Conservation (phyloP, 2,888 invertebrate species). For the Coleophora deauratella region DNA sequence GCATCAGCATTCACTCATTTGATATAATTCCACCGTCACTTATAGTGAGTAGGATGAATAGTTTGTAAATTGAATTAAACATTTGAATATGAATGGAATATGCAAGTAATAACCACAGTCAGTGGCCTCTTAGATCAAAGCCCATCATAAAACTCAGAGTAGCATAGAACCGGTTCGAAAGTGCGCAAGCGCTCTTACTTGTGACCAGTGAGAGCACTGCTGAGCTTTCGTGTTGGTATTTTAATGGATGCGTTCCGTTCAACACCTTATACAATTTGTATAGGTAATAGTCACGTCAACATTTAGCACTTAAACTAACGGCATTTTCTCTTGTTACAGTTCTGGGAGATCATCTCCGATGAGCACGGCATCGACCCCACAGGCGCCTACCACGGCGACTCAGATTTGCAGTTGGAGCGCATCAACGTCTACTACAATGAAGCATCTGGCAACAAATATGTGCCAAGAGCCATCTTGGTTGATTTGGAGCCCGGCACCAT, state of each 20-base stretch:
- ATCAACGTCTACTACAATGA: constrained; percentile 98
- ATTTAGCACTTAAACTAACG: constrained; percentile 76
- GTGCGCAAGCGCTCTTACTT: constrained; percentile 35
- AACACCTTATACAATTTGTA: constrained; percentile 20
- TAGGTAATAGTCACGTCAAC: constrained; percentile 12
- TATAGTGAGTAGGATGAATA: constrained; percentile 10
- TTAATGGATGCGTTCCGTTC: constrained; percentile 42
- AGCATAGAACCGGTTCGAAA: constrained; percentile 55
- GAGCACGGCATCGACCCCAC: constrained; percentile 96
- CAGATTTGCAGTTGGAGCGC: constrained; percentile 92
- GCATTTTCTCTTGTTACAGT: constrained; percentile 75
- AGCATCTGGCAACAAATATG: constrained; percentile 77
- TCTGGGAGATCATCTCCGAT: constrained; percentile 97
- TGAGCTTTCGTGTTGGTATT: constrained; percentile 49
- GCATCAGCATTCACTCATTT: background rate
- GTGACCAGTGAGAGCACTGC: constrained; percentile 31
- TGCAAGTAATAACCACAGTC: constrained; percentile 18
- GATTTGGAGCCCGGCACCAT: constrained; percentile 68
- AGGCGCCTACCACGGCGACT: constrained; percentile 91
- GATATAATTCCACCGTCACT: constrained; percentile 1
- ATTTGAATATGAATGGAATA: constrained; percentile 26
- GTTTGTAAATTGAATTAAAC: constrained; percentile 13
- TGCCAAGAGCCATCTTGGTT: constrained; percentile 60
- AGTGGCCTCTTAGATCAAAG: too few species aligned
- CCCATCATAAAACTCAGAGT: constrained; percentile 17